Percentiles rank a stretch among this genome's conserved stretches.
phyloP scores from a whole-genome alignment of 2,113 vertebrate genomes.

The Python bivittatus region DNA sequence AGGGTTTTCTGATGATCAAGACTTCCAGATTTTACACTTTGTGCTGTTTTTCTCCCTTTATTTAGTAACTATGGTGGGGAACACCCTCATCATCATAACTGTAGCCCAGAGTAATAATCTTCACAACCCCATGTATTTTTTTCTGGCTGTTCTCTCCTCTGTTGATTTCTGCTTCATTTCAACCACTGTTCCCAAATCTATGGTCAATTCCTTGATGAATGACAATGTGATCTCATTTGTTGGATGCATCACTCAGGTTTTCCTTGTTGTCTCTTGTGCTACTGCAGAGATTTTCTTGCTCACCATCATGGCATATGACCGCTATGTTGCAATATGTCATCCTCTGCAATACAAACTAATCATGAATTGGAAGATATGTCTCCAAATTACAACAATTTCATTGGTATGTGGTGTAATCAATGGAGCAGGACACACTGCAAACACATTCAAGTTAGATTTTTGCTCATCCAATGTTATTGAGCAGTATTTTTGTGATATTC shows the following conservation, averaged over 20 bases:
- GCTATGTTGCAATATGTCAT: slow-evolving; percentile 3
- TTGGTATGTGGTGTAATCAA: background rate
- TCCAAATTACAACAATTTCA: background rate
- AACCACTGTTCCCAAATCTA: background rate
- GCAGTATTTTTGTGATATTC: slow-evolving; percentile 16
- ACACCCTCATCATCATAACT: background rate
- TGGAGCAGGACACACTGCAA: background rate
- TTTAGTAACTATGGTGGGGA: background rate
- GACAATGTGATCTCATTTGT: background rate
- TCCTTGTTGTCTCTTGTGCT: background rate
- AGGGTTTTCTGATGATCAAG: background rate
- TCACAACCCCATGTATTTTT: slow-evolving; percentile 19
- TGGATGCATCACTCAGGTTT: background rate
- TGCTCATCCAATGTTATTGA: background rate
- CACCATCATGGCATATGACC: background rate
- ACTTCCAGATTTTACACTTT: background rate
- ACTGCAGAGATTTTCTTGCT: background rate
- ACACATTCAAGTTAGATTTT: background rate
- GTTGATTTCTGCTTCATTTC: background rate
- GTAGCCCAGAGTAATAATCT: background rate
- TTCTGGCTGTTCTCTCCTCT: background rate
- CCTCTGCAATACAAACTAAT: background rate
- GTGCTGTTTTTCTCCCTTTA: background rate
- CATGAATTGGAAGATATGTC: background rate
- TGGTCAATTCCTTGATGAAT: background rate